Percentiles rank a stretch among this genome's conserved stretches.
These are phyloP conservation scores for Philaenus spumarius DNA, from an alignment of 1,140 invertebrate genomes.

Conservation along the genomic window DNA sequence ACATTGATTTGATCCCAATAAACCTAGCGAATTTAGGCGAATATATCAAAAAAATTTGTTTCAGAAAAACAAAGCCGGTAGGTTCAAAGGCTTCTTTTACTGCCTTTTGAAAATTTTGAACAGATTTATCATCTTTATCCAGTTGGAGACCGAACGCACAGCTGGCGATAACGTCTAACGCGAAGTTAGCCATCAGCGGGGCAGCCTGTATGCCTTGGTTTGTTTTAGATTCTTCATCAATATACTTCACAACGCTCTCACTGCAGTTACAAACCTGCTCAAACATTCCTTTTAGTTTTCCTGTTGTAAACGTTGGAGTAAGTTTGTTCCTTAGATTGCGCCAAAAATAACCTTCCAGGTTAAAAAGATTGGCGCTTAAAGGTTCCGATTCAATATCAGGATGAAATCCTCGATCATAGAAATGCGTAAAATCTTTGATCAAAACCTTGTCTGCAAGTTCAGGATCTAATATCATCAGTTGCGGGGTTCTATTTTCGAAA, in stretches of 20 bases:
- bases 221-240: slow-evolving; percentile 28
- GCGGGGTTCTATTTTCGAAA: no score
- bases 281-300: slow-evolving; percentile 43
- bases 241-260: slow-evolving; percentile 34
- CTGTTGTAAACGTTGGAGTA: slow-evolving; percentile 49
- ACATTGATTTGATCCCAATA: neutral
- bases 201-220: slow-evolving; percentile 42
- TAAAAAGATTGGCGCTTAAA: slow-evolving; percentile 27
- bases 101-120: slow-evolving; percentile 44
- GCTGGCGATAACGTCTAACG: slow-evolving; percentile 55
- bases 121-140: slow-evolving; percentile 45
- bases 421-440: slow-evolving; percentile 47
- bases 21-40: neutral
- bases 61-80: neutral
- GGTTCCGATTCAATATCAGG: slow-evolving; percentile 26
- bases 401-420: slow-evolving; percentile 41
- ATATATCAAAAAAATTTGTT: slow-evolving; percentile 6
- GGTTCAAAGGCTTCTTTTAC: slow-evolving; percentile 29
- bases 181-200: slow-evolving; percentile 49
- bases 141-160: slow-evolving; percentile 56
- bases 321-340: slow-evolving; percentile 48
- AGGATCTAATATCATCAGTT: no score
- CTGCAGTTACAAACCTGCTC: slow-evolving; percentile 37
- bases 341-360: slow-evolving; percentile 42
- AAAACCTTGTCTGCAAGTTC: no score